Conservation (phyloP, 35 echinoderm and acorn worm species). For the Holothuria glaberrima region DNA sequence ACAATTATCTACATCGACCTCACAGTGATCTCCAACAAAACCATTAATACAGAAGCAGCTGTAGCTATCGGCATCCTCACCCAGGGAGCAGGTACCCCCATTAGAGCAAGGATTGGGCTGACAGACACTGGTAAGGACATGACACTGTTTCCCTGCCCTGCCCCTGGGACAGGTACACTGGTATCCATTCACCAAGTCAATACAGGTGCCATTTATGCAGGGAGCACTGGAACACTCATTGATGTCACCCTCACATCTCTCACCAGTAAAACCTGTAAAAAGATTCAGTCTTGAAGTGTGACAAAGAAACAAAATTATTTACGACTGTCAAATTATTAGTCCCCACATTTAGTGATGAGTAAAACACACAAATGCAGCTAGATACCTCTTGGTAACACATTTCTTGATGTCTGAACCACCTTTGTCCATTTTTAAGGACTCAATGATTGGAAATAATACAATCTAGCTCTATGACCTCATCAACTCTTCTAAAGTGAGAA, state of each 20-base stretch:
- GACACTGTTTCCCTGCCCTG: slow-evolving; percentile 52
- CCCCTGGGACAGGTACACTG: slow-evolving; percentile 62
- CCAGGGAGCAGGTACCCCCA: slow-evolving; percentile 63
- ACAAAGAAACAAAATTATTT: neutral
- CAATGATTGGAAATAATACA: too few species aligned
- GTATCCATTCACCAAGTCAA: slow-evolving; percentile 66
- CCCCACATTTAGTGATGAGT: neutral
- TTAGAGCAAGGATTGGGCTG: slow-evolving; percentile 63
- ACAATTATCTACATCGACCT: slow-evolving; percentile 48
- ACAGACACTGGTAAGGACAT: slow-evolving; percentile 56
- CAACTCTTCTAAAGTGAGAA: too few species aligned
- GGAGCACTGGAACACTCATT: slow-evolving; percentile 81
- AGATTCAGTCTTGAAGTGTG: neutral
- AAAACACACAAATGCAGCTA: neutral
- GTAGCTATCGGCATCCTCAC: slow-evolving; percentile 59
- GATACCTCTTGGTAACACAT: neutral
- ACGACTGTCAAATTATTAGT: neutral
- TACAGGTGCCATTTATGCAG: slow-evolving; percentile 71
- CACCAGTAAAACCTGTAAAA: slow-evolving; percentile 29
- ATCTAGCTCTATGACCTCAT: too few species aligned
- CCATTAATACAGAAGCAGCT: slow-evolving; percentile 68
- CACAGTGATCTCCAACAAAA: slow-evolving; percentile 72
- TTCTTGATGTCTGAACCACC: too few species aligned
- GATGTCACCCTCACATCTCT: slow-evolving; percentile 53
- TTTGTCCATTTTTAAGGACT: too few species aligned